phyloP scores from a whole-genome alignment of 2,113 vertebrate species.

The Tylochromis polylepis region DNA sequence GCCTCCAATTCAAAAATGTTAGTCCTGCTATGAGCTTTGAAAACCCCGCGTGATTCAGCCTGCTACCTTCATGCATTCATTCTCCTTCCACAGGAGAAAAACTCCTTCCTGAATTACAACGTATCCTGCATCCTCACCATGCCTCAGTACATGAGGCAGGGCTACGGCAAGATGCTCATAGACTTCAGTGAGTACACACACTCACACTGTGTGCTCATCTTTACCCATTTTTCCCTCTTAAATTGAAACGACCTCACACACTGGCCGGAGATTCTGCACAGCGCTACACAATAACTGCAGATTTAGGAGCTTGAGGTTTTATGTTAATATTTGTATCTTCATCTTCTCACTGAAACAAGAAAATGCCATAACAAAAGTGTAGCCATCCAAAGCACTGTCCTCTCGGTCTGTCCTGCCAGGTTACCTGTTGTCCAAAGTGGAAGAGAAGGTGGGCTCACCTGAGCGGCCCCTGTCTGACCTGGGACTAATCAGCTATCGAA shows the following conservation, averaged over 20 bases:
- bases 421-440: slow-evolving; percentile 87
- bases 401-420: slow-evolving; percentile 53
- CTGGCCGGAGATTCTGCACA: neutral
- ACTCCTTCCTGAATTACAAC: slow-evolving; percentile 89
- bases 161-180: slow-evolving; percentile 89
- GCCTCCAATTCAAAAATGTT: neutral
- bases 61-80: neutral
- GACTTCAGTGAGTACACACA: slow-evolving; percentile 84
- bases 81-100: slow-evolving; percentile 78
- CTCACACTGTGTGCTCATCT: neutral
- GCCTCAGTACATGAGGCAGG: slow-evolving; percentile 88
- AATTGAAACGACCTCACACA: neutral
- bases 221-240: neutral
- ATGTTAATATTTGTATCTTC: neutral
- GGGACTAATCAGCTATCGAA: slow-evolving; percentile 86
- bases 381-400: neutral
- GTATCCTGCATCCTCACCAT: slow-evolving; percentile 89
- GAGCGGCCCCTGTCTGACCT: slow-evolving; percentile 87
- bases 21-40: neutral
- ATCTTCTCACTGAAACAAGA: neutral
- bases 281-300: neutral
- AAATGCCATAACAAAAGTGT: neutral
- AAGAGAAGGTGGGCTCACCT: slow-evolving; percentile 86
- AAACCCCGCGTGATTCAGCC: neutral
- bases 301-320: neutral